Base-by-base conservation (phyloP, 1,140 invertebrate species). In the Ostrea denselamellosa region DNA sequence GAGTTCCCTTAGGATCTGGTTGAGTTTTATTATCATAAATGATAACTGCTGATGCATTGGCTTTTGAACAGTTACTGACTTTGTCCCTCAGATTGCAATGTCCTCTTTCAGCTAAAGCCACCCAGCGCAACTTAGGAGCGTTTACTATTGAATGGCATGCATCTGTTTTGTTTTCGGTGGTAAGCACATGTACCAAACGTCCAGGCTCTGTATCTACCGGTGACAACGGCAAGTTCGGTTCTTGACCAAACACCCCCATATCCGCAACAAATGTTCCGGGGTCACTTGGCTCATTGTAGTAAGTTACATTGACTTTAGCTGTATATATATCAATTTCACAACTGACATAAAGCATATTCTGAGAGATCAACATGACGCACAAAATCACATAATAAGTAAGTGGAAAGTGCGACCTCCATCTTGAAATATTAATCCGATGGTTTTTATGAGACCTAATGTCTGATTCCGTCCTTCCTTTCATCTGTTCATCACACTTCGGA, bases 361-460 rank as follows among this genome's bases (percentile, higher is more conserved):
- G n/a, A 53, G 25, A 53, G 52, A 52, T 53, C 44, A 83, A 52
- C 82, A 83, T 28, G 52, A 51, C 8, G 44, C 44, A 83, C 44
- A 83, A 83, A 14, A 77, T 28, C 68, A 77, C 44, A 83, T 54
- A 83, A 53, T 83, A 83, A 17, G 44, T 51, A 81, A 52, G 52
- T 53, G 82, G 51, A 83, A 83, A 83, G 44, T 52, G 82, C 82
- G 82, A 83, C 82, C 82, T 83, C 82, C 82, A 83, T 83, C 52
- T 83, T 83, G 82, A 83, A 83, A 83, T 22, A n/a, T 19, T 54
- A 83, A 54, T 83, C 52, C 82, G 44, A 54, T 51, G 19, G 51
- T 54, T 54, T 51, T 52, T 22, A 77, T 25, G 68, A 28, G 14
- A 77, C 28, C 25, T 34, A 34, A 4, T 8, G 68, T 34, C 25